A percentile compares a stretch with the other conserved stretches of the same genome.
Conservation (phyloP, 2,888 invertebrate species). For the Lochmaea crataegi region DNA sequence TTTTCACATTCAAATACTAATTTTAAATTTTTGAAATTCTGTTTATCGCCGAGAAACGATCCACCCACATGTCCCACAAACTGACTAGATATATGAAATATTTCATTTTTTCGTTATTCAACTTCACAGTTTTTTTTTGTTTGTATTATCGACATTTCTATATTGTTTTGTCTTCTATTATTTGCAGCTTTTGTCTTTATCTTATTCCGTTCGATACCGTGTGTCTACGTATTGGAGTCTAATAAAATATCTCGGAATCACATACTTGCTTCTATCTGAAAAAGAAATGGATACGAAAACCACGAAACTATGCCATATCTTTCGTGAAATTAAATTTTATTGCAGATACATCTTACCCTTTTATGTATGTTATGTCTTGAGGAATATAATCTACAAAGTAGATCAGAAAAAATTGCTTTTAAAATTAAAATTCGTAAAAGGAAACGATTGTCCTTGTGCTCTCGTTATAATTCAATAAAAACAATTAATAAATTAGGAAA, state of each 20-base stretch:
- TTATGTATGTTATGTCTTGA: constrained; percentile 33
- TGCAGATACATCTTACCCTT: constrained; percentile 39
- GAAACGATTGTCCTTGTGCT: too few species aligned
- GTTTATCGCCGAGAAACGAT: too few species aligned
- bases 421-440: too few species aligned
- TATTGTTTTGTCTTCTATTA: background rate
- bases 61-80: too few species aligned
- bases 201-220: background rate
- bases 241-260: constrained; percentile 20
- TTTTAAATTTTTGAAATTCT: too few species aligned
- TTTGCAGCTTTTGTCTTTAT: background rate
- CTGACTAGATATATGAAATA: too few species aligned
- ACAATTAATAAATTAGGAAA: too few species aligned
- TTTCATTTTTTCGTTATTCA: too few species aligned
- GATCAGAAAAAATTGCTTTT: background rate
- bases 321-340: constrained; percentile 45
- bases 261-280: constrained; percentile 12
- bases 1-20: too few species aligned
- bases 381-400: constrained; percentile 1
- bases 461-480: too few species aligned
- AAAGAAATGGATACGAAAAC: constrained; percentile 30
- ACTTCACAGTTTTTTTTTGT: too few species aligned
- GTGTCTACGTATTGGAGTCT: constrained; percentile 3
- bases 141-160: background rate
- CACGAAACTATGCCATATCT: constrained; percentile 41